Base-by-base conservation (phyloP, 2,888 invertebrate genomes). In the Iphiclides podalirius region DNA sequence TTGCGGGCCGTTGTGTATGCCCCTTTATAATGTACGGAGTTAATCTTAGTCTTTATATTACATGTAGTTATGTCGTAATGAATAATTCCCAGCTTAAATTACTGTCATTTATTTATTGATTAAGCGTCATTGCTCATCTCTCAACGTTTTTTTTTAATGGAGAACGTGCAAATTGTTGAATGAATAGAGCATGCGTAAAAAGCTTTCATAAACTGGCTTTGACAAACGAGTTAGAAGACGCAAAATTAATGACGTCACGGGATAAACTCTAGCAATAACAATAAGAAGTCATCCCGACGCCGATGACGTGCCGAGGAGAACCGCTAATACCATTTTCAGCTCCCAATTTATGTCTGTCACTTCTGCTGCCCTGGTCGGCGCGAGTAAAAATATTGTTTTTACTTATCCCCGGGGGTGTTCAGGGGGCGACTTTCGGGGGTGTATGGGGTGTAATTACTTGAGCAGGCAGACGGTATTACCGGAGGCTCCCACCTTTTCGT, bases 311-410 rank as follows among this genome's bases (percentile, higher is more conserved):
- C 15, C 33, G 15, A 37, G 42, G 14, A 28, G 37, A 28, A 36
- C 70, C 75, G 74, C 81, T 83, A 82, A 84, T 84, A 78, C 77
- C 78, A 80, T 82, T 81, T 78, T 70, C 78, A 37, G 61, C 71
- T 70, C 76, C 76, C 82, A 83, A 84, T 84, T 84, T 85, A 84
- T 85, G 82, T 79, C 80, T 82, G 85, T 85, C 84, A 81, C 82
- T 85, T 80, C 75, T 77, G 82, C 73, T 78, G 77, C 69, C 72
- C 70, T 75, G 80, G 74, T 45, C 78, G 74, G 73, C 65, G 68
- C 75, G 76, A 75, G 83, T 81, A 85, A 85, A 86, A 86, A 87
- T 86, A 87, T 85, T 86, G 85, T 86, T 87, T 86, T 86, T 84
- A 85, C 85, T 85, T 86, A 86, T 83, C 84, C 83, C 72, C 63